Percentiles rank a stretch among this genome's conserved stretches.
These are phyloP conservation scores for Lindbergichthys nudifrons DNA, from an alignment of 2,797 vertebrate genomes.

Conservation along the genomic window DNA sequence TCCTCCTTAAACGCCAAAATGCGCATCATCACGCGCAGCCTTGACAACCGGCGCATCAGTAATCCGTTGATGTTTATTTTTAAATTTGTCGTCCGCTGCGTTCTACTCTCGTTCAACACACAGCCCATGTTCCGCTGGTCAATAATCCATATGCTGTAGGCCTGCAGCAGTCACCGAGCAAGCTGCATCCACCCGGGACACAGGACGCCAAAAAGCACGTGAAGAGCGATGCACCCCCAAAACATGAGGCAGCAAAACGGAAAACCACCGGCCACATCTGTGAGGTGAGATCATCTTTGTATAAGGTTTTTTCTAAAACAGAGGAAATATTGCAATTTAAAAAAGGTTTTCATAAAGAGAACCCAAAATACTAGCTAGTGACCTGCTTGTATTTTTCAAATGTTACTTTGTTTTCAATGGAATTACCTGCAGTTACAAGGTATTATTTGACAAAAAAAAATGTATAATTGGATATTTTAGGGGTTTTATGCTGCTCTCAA, in stretches of 20 bases:
- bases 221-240: neutral
- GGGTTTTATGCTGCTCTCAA: neutral
- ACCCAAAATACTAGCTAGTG: neutral
- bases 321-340: neutral
- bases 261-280: neutral
- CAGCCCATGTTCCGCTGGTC: slow-evolving; percentile 46
- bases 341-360: neutral
- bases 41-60: slow-evolving; percentile 47
- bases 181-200: neutral
- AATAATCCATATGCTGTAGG: slow-evolving; percentile 70
- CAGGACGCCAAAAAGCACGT: slow-evolving; percentile 5
- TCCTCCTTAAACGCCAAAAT: slow-evolving; percentile 23
- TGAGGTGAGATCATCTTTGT: slow-evolving; percentile 39
- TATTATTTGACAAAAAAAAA: neutral
- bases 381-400: slow-evolving; percentile 16
- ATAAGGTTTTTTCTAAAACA: neutral
- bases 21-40: slow-evolving; percentile 40
- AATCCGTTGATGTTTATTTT: slow-evolving; percentile 72
- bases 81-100: slow-evolving; percentile 56
- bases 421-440: neutral
- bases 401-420: neutral
- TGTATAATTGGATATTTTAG: neutral
- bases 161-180: slow-evolving; percentile 17
- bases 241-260: neutral
- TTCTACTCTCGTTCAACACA: slow-evolving; percentile 37